Evolutionary conservation across 1,140 invertebrate genomes (phyloP), one percentile per base, ranked within the genome.

Genomic region (Drosophila paulistorum): DNA sequence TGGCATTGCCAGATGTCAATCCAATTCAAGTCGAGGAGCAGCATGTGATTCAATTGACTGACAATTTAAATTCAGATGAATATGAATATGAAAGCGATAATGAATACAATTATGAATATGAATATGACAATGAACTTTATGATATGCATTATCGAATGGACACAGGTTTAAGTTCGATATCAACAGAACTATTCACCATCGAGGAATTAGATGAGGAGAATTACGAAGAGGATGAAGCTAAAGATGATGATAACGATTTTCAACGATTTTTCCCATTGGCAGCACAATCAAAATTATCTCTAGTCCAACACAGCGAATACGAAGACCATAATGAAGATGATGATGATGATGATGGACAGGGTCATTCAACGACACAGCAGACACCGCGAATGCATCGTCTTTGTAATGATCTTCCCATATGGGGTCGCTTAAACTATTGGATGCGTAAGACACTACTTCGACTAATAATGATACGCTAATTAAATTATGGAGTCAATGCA

Each of bases 11-110:
- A 54, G 39, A 37, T 20, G 17, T 20, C 11, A 68, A 42, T 39
- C 23, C 13, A 66, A 72, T 54, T 54, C 45, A 71, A 33, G 51
- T 45, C 14, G 9, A 20, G 17, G 45, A 3, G 14, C 20, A 11
- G 7, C 45, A 48, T 48, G 7, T 20, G 14, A 48, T 48, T 48
- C 42, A 48, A 48, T 3, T 39, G 37, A 11, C 37, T n/a, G 37
- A 13, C 11, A 39, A 39, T 39, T 3, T 20, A 23, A 39, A 39
- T 39, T 3, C 45, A 23, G 17, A 51, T 51, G 45, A 51, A 51
- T 51, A 23, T 23, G 45, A 51, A 51, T 51, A 51, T 51, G 45
- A 51, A 51, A 23, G 11, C 20, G 45, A 51, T 23, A 11, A 3
- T 20, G 17, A 51, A 51, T 51, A 51, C 20, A 17, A 51, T 23